Conservation (phyloP, 2,888 invertebrate genomes). For the Diplazon laetatorius region DNA sequence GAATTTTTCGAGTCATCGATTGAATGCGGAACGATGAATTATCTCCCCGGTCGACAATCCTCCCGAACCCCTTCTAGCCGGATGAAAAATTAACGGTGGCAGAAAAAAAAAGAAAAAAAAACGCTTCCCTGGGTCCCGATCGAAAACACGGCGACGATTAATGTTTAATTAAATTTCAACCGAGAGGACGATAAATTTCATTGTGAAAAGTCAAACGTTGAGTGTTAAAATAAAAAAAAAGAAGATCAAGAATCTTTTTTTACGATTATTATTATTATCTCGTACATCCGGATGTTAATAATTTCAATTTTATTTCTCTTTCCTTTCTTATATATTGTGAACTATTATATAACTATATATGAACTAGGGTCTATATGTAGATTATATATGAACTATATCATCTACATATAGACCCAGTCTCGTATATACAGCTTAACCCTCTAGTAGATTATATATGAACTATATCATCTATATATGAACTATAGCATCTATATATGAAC, state of each 20-base stretch:
- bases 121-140: not conserved
- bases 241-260: conserved; percentile 22
- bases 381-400: no score
- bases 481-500: no score
- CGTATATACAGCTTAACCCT: no score
- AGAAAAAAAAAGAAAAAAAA: conserved; percentile 18
- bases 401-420: no score
- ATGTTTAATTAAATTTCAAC: conserved; percentile 43
- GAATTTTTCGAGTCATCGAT: conserved; percentile 26
- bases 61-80: not conserved
- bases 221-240: not conserved
- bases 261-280: conserved; percentile 6
- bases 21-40: conserved; percentile 26
- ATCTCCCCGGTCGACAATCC: not conserved
- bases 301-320: conserved; percentile 15
- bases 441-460: no score
- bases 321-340: no score
- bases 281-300: not conserved
- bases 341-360: no score
- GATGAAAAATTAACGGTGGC: conserved; percentile 40
- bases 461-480: no score
- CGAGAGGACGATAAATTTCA: conserved; percentile 21
- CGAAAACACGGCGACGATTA: conserved; percentile 19
- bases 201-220: conserved; percentile 18
- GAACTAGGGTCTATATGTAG: no score